phyloP scores from a whole-genome alignment of 2,113 vertebrate species.

The Ahaetulla prasina region DNA sequence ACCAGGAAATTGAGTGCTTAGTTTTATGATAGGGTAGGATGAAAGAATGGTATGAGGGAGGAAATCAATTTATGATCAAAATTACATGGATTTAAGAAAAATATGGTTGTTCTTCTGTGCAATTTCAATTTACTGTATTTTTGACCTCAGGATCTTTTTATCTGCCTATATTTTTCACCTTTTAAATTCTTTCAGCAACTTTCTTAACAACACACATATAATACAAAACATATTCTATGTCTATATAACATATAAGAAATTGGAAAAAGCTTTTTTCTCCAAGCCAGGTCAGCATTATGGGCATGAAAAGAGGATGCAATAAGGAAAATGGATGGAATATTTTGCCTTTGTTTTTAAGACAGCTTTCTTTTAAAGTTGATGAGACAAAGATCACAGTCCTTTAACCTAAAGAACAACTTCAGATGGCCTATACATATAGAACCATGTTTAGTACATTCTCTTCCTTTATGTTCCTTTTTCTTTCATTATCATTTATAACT shows the following conservation, averaged over 20 bases:
- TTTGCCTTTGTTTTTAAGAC: not conserved
- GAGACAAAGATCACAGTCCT: not conserved
- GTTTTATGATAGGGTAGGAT: not conserved
- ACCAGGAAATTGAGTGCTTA: not conserved
- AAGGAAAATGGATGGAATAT: not conserved
- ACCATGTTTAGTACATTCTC: not conserved
- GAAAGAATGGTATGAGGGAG: not conserved
- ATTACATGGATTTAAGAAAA: not conserved
- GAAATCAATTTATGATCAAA: not conserved
- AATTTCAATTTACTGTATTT: not conserved
- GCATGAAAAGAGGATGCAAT: not conserved
- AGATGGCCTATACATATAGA: not conserved
- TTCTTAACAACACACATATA: not conserved
- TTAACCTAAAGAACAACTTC: not conserved
- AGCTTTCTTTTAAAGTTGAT: not conserved
- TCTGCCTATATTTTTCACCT: not conserved
- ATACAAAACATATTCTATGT: not conserved
- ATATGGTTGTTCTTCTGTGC: not conserved
- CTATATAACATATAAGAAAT: not conserved
- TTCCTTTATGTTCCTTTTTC: not conserved
- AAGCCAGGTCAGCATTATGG: not conserved
- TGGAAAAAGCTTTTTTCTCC: not conserved
- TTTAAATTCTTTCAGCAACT: not conserved
- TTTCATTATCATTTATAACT: not conserved
- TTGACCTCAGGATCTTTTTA: not conserved